Evolutionary conservation across 2,113 vertebrate genomes (phyloP).

Genomic region (Gallinago media): DNA sequence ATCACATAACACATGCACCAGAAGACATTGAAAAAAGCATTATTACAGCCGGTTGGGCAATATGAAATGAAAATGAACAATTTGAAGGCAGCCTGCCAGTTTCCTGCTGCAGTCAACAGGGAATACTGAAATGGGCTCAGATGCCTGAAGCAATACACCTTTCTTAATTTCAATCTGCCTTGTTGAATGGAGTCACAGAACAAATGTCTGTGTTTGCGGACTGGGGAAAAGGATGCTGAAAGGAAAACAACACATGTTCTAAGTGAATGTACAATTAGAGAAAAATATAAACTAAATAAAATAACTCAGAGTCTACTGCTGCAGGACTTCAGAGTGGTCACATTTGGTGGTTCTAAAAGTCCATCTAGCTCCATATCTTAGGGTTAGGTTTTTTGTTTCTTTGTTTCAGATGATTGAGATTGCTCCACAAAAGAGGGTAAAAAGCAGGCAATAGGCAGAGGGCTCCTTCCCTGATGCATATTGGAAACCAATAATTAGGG

Average conservation of each 20-base stretch:
- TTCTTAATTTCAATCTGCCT: conserved; percentile 16
- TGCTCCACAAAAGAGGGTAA: background rate
- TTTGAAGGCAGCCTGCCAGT: background rate
- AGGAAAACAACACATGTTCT: background rate
- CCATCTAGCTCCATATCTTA: background rate
- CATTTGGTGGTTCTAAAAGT: background rate
- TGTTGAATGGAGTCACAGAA: background rate
- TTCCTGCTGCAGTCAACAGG: conserved; percentile 4
- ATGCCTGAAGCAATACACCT: background rate
- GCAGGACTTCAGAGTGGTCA: background rate
- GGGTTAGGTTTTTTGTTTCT: background rate
- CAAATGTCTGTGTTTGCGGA: background rate
- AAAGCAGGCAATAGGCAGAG: background rate
- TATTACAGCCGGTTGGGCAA: background rate
- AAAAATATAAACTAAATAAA: background rate
- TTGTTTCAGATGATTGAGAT: background rate
- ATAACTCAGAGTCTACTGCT: background rate
- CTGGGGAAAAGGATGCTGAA: background rate
- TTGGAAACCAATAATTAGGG: background rate
- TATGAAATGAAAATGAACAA: background rate
- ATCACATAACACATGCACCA: background rate
- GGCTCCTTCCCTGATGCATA: background rate
- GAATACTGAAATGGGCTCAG: conserved; percentile 8
- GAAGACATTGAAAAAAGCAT: background rate
- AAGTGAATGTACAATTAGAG: background rate